Conservation (phyloP, 2,797 vertebrate species). For the Microctenopoma steveboyesi region DNA sequence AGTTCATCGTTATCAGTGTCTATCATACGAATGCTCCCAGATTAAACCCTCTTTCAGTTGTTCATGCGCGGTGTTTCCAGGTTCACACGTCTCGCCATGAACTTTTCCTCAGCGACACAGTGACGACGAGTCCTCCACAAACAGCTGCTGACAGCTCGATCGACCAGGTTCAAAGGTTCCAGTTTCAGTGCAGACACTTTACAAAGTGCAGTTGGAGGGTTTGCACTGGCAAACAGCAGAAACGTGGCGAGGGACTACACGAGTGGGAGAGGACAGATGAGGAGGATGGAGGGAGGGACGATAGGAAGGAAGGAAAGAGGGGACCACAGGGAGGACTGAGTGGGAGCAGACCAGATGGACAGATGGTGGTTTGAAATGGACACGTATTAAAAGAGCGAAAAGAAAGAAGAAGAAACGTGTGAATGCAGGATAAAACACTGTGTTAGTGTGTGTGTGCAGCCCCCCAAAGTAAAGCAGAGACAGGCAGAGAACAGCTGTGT, state of each 20-base stretch:
- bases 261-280: conserved; percentile 21
- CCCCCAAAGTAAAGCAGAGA: conserved; percentile 11
- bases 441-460: conserved; percentile 19
- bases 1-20: background rate
- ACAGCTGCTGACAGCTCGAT: too few relatives aligned
- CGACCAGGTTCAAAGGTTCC: too few relatives aligned
- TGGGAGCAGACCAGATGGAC: conserved; percentile 25
- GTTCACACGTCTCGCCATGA: too few relatives aligned
- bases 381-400: too few relatives aligned
- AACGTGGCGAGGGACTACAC: conserved; percentile 2
- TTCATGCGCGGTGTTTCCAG: too few relatives aligned
- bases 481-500: conserved; percentile 38
- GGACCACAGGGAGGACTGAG: conserved; percentile 15
- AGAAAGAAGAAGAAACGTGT: too few relatives aligned
- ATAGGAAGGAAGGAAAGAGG: background rate
- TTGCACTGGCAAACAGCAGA: background rate
- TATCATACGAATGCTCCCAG: background rate
- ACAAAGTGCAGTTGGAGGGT: too few relatives aligned
- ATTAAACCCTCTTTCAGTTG: background rate
- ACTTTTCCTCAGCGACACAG: too few relatives aligned
- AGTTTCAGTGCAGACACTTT: too few relatives aligned
- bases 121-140: too few relatives aligned
- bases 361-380: background rate
- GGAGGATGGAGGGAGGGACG: background rate
- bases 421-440: background rate